These are phyloP conservation scores for Leptatherina wallacei DNA, from an alignment of 2,797 vertebrate genomes.

Conservation along the genomic window DNA sequence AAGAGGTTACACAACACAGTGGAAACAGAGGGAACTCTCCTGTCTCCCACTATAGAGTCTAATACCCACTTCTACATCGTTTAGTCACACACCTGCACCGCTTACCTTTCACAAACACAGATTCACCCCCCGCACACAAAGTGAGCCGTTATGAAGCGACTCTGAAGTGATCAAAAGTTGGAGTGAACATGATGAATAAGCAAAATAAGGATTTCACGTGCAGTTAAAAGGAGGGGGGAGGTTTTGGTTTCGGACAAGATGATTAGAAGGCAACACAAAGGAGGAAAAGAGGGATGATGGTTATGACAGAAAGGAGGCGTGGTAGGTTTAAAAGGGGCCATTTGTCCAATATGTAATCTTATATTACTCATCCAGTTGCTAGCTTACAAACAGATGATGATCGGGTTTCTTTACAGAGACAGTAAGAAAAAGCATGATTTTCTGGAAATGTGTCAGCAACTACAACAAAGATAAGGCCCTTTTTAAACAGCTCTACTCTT, in stretches of 20 bases:
- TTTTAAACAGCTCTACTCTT: constrained; percentile 47
- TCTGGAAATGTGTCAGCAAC: not conserved
- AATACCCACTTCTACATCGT: constrained; percentile 22
- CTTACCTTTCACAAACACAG: constrained; percentile 66
- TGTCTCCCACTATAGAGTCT: constrained; percentile 10
- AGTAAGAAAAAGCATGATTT: not conserved
- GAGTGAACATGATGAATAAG: constrained; percentile 43
- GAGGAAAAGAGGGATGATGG: constrained; percentile 8
- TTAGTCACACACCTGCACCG: constrained; percentile 19
- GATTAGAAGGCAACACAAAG: constrained; percentile 8
- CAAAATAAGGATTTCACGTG: constrained; percentile 24
- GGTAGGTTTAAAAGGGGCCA: constrained; percentile 50
- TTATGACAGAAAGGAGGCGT: constrained; percentile 15
- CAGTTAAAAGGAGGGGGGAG: constrained; percentile 27
- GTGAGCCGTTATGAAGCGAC: constrained; percentile 54
- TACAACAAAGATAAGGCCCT: constrained; percentile 30
- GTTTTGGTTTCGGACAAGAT: constrained; percentile 2
- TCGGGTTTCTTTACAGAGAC: not conserved
- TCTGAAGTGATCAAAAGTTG: constrained; percentile 53
- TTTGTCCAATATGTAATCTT: constrained; percentile 26
- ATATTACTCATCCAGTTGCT: not conserved
- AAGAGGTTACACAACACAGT: constrained; percentile 14
- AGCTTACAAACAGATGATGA: not conserved
- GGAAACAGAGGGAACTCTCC: not conserved
- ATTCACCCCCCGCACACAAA: constrained; percentile 45